Base-by-base conservation (phyloP, 2,113 vertebrate species). In the Macquaria ambigua region DNA sequence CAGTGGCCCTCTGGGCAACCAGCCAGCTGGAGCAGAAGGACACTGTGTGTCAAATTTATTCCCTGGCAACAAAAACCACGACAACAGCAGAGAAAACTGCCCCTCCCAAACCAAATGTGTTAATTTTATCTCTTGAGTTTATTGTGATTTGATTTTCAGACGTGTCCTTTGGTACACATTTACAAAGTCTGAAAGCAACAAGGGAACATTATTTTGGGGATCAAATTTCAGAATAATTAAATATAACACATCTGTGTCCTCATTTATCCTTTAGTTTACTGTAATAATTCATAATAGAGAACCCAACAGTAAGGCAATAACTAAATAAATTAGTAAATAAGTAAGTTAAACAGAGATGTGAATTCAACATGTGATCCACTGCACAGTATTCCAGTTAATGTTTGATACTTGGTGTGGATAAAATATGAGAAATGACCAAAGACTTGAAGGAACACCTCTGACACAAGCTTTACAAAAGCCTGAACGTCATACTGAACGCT, bases 1-100 rank as follows among this genome's bases (percentile, higher is more conserved):
- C 79, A 43, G 84, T 63, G 90, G 82, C 87, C 94, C 86, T 75
- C 88, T 69, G 87, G 95, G 94, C 84, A 68, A 59, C 48, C 82
- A 87, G 93, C 93, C 93, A 93, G 91, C 84, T 80, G 85, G 81
- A 93, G 91, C 90, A 87, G 89, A 89, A 95, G 93, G 91, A 94
- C 87, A 78, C 55, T 62, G 41, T 67, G 85, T 90, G 93, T 94
- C 92, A 92, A 58, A 87, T 89, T 76, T 82, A 92, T 87, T 92
- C 87, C 90, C 83, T 71, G 80, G 90, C 86, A 91, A 93, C 87
- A 89, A 79, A 73, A 89, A 82, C 18, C 43, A 43, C 14, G 4
- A 74, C 76, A 70, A 23, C 71, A 79, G 77, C 70, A 64, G 70
- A 70, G 76, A 78, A 85, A 82, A 59, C 64, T 25, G 31, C 11